These are phyloP conservation scores for Melinopterus prodromus DNA, from an alignment of 2,888 invertebrate species.

Conservation along the genomic window DNA sequence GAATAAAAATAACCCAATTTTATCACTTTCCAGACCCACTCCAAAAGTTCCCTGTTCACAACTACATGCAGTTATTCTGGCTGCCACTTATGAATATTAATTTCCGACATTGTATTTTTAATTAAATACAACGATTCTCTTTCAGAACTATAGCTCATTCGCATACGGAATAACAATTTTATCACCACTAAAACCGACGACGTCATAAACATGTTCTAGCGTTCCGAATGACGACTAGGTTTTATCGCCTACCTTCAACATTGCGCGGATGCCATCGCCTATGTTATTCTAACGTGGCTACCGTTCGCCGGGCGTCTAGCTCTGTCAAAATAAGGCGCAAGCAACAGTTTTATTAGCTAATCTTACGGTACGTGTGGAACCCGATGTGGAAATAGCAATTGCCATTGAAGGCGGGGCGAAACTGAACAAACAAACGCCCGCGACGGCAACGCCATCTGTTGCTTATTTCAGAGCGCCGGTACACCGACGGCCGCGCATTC, in stretches of 20 bases:
- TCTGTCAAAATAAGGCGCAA: constrained; percentile 7
- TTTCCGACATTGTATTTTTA: background rate
- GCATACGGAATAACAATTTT: background rate
- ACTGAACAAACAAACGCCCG: constrained; percentile 18
- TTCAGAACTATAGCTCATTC: background rate
- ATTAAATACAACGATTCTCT: background rate
- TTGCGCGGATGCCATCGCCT: background rate
- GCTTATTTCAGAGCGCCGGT: constrained; percentile 9
- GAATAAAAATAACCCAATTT: no score
- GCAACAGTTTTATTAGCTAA: constrained; percentile 20
- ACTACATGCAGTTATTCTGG: no score
- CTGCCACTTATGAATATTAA: background rate
- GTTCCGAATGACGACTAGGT: background rate
- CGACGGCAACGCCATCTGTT: constrained; percentile 17
- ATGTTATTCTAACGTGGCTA: background rate
- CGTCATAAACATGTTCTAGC: background rate
- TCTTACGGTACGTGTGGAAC: constrained; percentile 14
- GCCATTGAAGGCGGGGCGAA: constrained; percentile 15
- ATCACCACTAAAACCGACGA: background rate
- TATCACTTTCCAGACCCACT: no score
- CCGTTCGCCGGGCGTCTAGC: background rate
- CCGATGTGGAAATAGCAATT: constrained; percentile 10
- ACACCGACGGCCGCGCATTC: background rate
- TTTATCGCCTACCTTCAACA: background rate
- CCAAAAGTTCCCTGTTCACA: no score